These are phyloP conservation scores for Pygocentrus nattereri DNA, from an alignment of 2,797 vertebrate species.

Conservation along the genomic window DNA sequence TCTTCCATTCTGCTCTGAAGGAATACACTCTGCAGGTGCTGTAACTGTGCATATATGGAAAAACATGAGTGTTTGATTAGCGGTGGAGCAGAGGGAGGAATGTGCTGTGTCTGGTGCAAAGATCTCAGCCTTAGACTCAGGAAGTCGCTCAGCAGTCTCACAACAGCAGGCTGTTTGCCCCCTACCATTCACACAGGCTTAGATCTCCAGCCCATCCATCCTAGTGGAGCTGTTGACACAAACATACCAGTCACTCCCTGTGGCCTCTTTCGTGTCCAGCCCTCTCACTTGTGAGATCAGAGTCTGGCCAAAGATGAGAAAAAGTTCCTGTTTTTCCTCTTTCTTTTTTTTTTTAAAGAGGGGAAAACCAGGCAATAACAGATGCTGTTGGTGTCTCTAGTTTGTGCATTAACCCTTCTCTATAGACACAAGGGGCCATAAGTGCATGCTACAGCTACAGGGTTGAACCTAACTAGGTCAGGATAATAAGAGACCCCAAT, in stretches of 20 bases:
- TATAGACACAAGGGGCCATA: not conserved
- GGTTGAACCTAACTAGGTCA: not conserved
- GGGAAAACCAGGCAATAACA: conserved; percentile 16
- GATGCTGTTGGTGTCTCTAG: not conserved
- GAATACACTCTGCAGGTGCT: conserved; percentile 19
- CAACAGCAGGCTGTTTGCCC: conserved; percentile 37
- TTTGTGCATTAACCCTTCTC: not conserved
- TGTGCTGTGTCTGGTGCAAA: conserved; percentile 69
- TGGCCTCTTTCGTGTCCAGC: not conserved
- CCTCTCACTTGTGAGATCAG: conserved; percentile 12
- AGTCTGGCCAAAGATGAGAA: conserved; percentile 23
- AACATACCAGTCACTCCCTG: conserved; percentile 26
- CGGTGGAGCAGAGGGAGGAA: conserved; percentile 74
- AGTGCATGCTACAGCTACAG: not conserved
- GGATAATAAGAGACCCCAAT: not conserved
- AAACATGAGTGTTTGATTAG: conserved; percentile 78
- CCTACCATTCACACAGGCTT: conserved; percentile 24
- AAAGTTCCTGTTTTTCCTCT: conserved; percentile 4
- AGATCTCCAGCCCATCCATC: conserved; percentile 22
- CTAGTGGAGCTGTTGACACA: conserved; percentile 37
- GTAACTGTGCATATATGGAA: conserved; percentile 64
- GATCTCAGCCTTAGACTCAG: conserved; percentile 66
- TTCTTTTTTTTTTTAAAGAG: conserved; percentile 13
- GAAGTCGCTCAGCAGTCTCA: conserved; percentile 78
- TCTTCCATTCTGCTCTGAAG: conserved; percentile 20